Conservation (phyloP, 2,888 invertebrate species). For the Anticlea derivata region DNA sequence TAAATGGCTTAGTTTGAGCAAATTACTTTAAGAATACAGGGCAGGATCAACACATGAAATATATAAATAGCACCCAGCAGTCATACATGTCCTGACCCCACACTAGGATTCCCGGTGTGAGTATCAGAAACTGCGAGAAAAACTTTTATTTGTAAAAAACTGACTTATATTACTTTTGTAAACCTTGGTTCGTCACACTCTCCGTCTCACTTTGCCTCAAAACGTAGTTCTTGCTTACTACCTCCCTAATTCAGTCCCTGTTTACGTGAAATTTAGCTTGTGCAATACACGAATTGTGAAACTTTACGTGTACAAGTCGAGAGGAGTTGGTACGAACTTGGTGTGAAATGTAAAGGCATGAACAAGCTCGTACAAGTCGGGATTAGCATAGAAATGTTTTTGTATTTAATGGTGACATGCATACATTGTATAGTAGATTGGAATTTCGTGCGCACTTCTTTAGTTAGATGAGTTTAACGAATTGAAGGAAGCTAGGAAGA, state of each 20-base stretch:
- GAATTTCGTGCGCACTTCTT: conserved; percentile 9
- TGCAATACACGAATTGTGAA: conserved; percentile 30
- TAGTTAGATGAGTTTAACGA: background rate
- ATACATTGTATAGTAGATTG: conserved; percentile 4
- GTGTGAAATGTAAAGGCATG: conserved; percentile 32
- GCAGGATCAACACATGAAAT: background rate
- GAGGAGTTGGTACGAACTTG: conserved; percentile 29
- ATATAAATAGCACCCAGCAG: too few species aligned
- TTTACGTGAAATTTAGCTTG: conserved; percentile 31
- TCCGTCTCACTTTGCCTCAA: too few species aligned
- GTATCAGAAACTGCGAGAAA: too few species aligned
- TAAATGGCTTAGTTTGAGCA: conserved; percentile 47
- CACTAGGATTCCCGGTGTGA: too few species aligned
- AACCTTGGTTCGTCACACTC: too few species aligned
- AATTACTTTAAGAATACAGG: conserved; percentile 34
- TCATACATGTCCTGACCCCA: too few species aligned
- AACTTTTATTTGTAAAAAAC: too few species aligned
- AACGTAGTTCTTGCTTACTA: background rate
- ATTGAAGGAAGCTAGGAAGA: background rate
- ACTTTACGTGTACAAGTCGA: conserved; percentile 26
- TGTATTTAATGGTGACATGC: conserved; percentile 27
- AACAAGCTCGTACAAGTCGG: conserved; percentile 25
- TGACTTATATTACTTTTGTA: too few species aligned
- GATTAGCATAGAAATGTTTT: conserved; percentile 37
- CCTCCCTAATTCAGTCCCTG: conserved; percentile 18